Evolutionary conservation across 2,888 invertebrate species (phyloP), one percentile per base, ranked within the genome.

Genomic region (Congeria kusceri): DNA sequence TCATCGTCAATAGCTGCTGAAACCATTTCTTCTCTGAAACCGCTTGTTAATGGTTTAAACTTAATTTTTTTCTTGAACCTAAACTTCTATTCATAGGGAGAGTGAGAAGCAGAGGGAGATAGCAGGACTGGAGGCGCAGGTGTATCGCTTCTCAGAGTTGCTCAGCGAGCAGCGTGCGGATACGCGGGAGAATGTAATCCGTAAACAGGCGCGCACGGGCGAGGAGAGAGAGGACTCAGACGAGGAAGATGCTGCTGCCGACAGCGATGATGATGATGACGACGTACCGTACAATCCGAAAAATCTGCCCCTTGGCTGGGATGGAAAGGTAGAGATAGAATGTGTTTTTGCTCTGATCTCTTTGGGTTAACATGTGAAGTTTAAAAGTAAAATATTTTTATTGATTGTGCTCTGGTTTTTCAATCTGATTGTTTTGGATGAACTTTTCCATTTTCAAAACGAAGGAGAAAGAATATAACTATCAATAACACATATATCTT

Each of bases 211-310:
- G 0, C 96, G 99, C 62, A 93, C 93, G 0, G 91, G 90, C 9
- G 91, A 97, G 59, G 95, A 95, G 83, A 97, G 98, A 78, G 97
- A 97, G 88, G 39, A 39, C 78, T 88, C 92, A 66, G 91, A 94
- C 87, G 93, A 92, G 68, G 83, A 92, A 70, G 87, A 87, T 68
- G 86, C 83, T 7, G 90, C 89, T 15, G 92, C 90, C 5, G 92
- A 92, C 70, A 91, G 91, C 18, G 94, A 94, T 75, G 94, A 94
- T 32, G 97, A 98, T 87, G 95, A 95, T 66, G 97, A 98, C 83
- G 98, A 98, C 91, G 97, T 99, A 44, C 99, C 99, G 0, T 99
- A 99, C 94, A 99, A 99, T 94, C 99, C 99, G 0, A 99, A 99
- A 94, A 99, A 99, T 94, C 94, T 99, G 71, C 99, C 99, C 0